Conservation (phyloP, 2,888 invertebrate genomes). For the Hyalella azteca region DNA sequence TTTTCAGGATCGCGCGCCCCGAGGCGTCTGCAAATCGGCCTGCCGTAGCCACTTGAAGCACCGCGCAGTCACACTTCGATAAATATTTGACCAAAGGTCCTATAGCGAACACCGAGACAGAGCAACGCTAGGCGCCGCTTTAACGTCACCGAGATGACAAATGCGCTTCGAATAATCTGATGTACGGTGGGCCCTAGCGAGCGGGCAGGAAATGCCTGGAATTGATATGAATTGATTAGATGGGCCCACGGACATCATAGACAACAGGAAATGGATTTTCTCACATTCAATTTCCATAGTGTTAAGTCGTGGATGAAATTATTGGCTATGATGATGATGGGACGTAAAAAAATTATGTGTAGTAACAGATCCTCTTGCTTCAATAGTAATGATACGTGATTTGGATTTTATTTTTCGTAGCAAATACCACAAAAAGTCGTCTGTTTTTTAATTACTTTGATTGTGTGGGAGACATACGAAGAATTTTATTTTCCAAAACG, state of each 20-base stretch:
- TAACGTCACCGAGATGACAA: neutral
- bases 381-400: too few relatives aligned
- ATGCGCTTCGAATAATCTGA: neutral
- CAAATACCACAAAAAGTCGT: too few relatives aligned
- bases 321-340: too few relatives aligned
- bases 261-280: neutral
- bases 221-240: conserved; percentile 3
- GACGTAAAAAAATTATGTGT: too few relatives aligned
- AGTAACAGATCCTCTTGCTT: too few relatives aligned
- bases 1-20: neutral
- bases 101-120: neutral
- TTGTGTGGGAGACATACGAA: too few relatives aligned
- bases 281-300: too few relatives aligned
- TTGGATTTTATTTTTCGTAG: too few relatives aligned
- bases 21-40: neutral
- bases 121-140: neutral
- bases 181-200: neutral
- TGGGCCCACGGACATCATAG: neutral
- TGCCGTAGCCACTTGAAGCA: neutral
- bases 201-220: conserved; percentile 28
- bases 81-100: conserved; percentile 8
- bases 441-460: too few relatives aligned
- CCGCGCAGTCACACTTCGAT: neutral
- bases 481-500: too few relatives aligned
- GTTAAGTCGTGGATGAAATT: too few relatives aligned